Conservation (phyloP, 1,140 invertebrate genomes). For the Drosophila insularis region DNA sequence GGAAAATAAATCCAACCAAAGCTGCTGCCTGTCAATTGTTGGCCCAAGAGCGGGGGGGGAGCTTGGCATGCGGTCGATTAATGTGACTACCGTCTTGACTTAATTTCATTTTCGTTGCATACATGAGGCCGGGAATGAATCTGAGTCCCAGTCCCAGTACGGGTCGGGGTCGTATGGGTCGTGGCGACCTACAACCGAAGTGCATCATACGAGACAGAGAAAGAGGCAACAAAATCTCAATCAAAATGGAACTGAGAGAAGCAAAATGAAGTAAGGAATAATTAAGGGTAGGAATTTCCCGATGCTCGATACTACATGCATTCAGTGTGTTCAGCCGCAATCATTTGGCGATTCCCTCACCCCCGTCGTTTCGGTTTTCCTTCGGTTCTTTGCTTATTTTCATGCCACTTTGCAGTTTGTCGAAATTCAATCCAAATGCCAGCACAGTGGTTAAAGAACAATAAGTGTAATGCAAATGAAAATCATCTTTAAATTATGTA, state of each 20-base stretch:
- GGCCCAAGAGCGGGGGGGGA: conserved; percentile 9
- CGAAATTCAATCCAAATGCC: conserved; percentile 57
- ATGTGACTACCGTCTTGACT: conserved; percentile 78
- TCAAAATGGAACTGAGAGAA: neutral
- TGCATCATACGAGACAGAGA: conserved; percentile 1
- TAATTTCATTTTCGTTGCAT: conserved; percentile 75
- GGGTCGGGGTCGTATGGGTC: conserved; percentile 17
- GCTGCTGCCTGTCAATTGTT: conserved; percentile 57
- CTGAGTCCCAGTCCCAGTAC: conserved; percentile 9
- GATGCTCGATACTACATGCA: conserved; percentile 36
- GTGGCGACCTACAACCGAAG: conserved; percentile 53
- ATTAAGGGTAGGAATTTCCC: conserved; percentile 18
- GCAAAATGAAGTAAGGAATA: conserved; percentile 4
- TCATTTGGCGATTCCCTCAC: conserved; percentile 60
- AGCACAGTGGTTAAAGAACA: conserved; percentile 35
- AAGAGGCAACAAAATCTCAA: conserved; percentile 4
- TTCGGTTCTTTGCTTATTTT: conserved; percentile 64
- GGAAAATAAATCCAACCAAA: conserved; percentile 68
- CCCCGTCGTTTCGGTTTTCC: no score
- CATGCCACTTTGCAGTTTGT: conserved; percentile 74
- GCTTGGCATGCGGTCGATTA: conserved; percentile 58
- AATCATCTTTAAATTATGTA: no score
- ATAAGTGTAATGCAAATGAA: no score
- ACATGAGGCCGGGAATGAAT: conserved; percentile 46
- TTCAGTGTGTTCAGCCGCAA: conserved; percentile 57